A percentile compares a stretch with the other conserved stretches of the same genome.
phyloP scores from a whole-genome alignment of 2,113 vertebrate species.

The Orthonyx spaldingii region DNA sequence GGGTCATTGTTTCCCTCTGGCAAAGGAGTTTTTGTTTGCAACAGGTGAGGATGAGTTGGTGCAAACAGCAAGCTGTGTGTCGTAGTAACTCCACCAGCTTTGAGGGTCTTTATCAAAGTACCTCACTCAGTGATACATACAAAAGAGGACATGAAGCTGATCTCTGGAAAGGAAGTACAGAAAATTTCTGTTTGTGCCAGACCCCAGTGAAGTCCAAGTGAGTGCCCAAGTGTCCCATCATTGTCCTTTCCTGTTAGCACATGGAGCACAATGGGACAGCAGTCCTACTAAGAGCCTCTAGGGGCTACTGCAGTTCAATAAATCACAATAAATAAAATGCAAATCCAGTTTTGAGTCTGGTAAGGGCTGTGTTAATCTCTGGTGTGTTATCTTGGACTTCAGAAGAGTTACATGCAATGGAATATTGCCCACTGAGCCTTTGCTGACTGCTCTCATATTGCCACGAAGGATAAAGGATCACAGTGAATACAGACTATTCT shows the following conservation, averaged over 20 bases:
- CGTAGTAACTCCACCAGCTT: not conserved
- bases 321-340: not conserved
- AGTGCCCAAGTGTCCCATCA: not conserved
- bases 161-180: not conserved
- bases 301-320: conserved; percentile 40
- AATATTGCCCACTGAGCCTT: not conserved
- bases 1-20: not conserved
- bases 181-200: not conserved
- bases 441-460: not conserved
- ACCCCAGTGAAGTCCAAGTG: not conserved
- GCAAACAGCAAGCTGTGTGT: not conserved
- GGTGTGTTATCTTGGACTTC: not conserved
- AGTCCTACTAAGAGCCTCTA: conserved; percentile 46
- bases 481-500: not conserved
- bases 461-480: not conserved
- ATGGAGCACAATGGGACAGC: not conserved
- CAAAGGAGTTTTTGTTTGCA: not conserved
- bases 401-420: not conserved
- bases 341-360: not conserved
- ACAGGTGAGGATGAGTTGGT: not conserved
- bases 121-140: not conserved
- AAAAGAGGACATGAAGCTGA: not conserved
- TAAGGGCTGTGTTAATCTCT: not conserved
- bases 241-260: not conserved
- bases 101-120: not conserved